Conservation (phyloP, 2,888 invertebrate genomes). For the Leptopilina myrica region DNA sequence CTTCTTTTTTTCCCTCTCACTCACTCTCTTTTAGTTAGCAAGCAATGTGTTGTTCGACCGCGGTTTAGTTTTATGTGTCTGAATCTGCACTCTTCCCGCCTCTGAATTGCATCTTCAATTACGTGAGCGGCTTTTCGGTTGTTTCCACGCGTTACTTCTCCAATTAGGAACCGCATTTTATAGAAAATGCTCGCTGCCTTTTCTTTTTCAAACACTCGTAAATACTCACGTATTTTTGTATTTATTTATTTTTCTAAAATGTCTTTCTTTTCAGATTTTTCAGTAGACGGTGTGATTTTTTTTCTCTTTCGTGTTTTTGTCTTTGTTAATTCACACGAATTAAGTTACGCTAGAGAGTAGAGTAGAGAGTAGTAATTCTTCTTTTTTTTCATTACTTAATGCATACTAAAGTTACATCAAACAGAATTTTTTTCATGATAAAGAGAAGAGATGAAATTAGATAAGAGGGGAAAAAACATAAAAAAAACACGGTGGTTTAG, state of each 20-base stretch:
- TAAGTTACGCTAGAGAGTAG: too few relatives aligned
- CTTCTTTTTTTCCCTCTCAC: not conserved
- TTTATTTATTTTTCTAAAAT: not conserved
- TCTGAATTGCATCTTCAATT: slow-evolving; percentile 30
- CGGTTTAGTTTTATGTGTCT: slow-evolving; percentile 50
- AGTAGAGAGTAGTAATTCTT: too few relatives aligned
- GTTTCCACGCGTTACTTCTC: slow-evolving; percentile 44
- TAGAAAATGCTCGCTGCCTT: slow-evolving; percentile 4
- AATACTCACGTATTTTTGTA: not conserved
- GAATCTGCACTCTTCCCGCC: slow-evolving; percentile 44
- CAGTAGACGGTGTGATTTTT: not conserved
- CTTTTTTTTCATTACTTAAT: not conserved
- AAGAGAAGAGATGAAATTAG: not conserved
- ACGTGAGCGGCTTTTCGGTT: slow-evolving; percentile 37
- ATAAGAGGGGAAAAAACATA: not conserved
- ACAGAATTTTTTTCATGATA: not conserved
- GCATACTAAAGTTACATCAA: not conserved
- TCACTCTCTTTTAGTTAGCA: slow-evolving; percentile 36
- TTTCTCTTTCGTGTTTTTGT: not conserved
- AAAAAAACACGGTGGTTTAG: too few relatives aligned
- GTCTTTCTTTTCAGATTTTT: not conserved
- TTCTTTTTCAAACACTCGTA: slow-evolving; percentile 18
- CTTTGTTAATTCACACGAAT: not conserved
- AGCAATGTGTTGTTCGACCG: slow-evolving; percentile 44
- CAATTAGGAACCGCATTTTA: slow-evolving; percentile 49